Evolutionary conservation across 2,797 vertebrate species (phyloP).

Genomic region (Rhabdomys pumilio): DNA sequence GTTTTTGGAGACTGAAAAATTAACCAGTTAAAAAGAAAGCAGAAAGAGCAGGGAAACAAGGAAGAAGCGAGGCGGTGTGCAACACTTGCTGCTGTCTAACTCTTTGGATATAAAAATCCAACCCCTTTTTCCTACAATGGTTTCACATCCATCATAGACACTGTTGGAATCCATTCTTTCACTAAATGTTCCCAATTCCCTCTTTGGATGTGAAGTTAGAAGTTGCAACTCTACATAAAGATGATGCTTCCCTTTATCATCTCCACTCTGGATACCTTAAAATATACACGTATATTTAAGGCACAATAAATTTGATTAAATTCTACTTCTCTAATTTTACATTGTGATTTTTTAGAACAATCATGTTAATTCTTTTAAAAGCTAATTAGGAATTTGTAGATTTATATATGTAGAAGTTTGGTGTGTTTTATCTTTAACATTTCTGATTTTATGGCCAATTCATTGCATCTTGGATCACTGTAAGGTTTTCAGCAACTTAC

Average conservation of each 20-base stretch:
- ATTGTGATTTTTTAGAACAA: constrained; percentile 7
- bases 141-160: background rate
- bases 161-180: background rate
- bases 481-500: background rate
- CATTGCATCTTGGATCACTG: background rate
- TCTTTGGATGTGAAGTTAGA: background rate
- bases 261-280: background rate
- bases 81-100: background rate
- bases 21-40: background rate
- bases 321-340: background rate
- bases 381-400: background rate
- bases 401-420: constrained; percentile 25
- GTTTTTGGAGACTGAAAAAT: background rate
- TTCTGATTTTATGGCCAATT: background rate
- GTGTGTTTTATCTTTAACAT: background rate
- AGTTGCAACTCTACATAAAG: background rate
- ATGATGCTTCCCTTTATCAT: background rate
- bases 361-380: background rate
- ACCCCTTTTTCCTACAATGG: background rate
- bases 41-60: no score
- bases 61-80: background rate
- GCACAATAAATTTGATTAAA: background rate
- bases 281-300: background rate
- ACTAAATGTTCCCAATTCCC: background rate
- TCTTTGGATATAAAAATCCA: background rate